Evolutionary conservation across 2,797 vertebrate species (phyloP).

Genomic region (Ceyx erithaca): DNA sequence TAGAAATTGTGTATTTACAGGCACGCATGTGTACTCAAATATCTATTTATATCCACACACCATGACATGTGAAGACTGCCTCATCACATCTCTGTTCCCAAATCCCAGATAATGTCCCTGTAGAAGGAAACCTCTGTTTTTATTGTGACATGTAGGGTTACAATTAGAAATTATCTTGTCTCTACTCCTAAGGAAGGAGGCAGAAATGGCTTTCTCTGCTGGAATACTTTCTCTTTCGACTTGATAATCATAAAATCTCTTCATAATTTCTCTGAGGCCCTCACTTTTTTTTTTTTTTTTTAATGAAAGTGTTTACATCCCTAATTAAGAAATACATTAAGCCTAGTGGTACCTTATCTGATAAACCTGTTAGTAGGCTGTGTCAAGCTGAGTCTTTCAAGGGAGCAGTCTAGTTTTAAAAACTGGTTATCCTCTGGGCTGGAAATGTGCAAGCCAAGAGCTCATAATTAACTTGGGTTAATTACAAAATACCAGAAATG

Average conservation of each 20-base stretch:
- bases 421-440: slow-evolving; percentile 63
- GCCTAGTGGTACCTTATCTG: slow-evolving; percentile 58
- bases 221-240: slow-evolving; percentile 3
- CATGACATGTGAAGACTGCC: background rate
- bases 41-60: background rate
- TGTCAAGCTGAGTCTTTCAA: slow-evolving; percentile 50
- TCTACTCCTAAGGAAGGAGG: background rate
- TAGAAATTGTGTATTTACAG: rapidly evolving
- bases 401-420: slow-evolving; percentile 31
- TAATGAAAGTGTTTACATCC: slow-evolving; percentile 67
- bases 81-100: background rate
- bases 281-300: background rate
- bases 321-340: slow-evolving; percentile 49
- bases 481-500: slow-evolving; percentile 62
- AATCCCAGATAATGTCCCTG: background rate
- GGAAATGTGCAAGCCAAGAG: slow-evolving; percentile 47
- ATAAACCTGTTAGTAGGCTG: slow-evolving; percentile 32
- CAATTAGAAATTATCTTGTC: background rate
- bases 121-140: background rate
- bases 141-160: rapidly evolving
- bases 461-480: slow-evolving; percentile 47
- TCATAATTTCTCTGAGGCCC: slow-evolving; percentile 24
- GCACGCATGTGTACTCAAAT: rapidly evolving
- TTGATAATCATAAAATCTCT: background rate
- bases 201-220: background rate